A percentile compares a stretch with the other conserved stretches of the same genome.
These are phyloP conservation scores for Mactromeris polynyma DNA, from an alignment of 2,888 invertebrate species.

Conservation along the genomic window DNA sequence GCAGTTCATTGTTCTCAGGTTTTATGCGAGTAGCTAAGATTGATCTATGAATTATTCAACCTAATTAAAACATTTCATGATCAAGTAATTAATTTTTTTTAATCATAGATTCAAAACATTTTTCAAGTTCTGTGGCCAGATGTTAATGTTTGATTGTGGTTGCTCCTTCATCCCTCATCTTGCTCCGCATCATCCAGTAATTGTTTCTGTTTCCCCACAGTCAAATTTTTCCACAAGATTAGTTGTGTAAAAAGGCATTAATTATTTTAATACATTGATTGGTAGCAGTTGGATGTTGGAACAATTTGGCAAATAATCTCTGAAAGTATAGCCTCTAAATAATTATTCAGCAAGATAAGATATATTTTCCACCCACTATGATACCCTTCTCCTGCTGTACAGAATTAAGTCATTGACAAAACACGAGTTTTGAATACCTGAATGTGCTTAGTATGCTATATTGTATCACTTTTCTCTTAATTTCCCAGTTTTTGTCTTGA, in stretches of 20 bases:
- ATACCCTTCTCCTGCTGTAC: neutral
- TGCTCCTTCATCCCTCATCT: neutral
- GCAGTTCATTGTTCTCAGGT: neutral
- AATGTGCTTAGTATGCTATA: neutral
- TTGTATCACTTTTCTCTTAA: constrained; percentile 7
- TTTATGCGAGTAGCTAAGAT: neutral
- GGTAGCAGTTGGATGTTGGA: constrained; percentile 1
- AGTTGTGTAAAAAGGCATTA: neutral
- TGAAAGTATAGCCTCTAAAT: neutral
- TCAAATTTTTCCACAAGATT: constrained; percentile 8
- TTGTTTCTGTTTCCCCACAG: neutral
- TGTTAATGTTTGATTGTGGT: constrained; percentile 32
- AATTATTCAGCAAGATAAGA: neutral
- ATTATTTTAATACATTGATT: constrained; percentile 16
- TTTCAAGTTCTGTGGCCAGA: constrained; percentile 18
- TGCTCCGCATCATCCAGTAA: neutral
- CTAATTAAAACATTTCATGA: neutral
- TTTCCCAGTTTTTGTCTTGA: neutral
- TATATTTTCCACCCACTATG: neutral
- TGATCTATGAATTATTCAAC: neutral
- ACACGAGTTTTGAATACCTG: neutral
- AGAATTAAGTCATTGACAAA: neutral
- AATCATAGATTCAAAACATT: neutral
- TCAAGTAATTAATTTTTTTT: neutral
- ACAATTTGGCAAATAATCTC: neutral